Percentiles rank a stretch among this genome's conserved stretches.
Evolutionary conservation across 2,888 invertebrate genomes (phyloP).

Genomic region (Mamestra brassicae): DNA sequence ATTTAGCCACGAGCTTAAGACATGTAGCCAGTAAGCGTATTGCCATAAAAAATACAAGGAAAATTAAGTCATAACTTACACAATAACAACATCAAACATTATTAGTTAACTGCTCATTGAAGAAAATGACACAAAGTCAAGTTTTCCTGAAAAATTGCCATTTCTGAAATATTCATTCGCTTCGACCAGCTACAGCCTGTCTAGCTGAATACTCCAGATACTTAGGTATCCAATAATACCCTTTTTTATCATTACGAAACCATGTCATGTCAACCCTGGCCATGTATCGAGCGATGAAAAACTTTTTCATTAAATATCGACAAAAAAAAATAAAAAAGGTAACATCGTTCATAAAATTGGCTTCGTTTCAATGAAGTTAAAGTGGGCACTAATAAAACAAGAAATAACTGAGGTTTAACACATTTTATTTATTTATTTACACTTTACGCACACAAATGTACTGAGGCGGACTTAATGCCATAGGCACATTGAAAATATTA

Average conservation of each 20-base stretch:
- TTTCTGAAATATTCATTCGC: not conserved
- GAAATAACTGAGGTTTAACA: not conserved
- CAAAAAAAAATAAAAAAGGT: slow-evolving; percentile 20
- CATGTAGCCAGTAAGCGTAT: no score
- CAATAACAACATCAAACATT: no score
- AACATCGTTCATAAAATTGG: slow-evolving; percentile 27
- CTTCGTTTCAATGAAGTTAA: slow-evolving; percentile 28
- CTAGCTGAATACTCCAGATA: not conserved
- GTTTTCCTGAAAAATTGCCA: not conserved
- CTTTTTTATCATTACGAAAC: slow-evolving; percentile 34
- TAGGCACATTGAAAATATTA: no score
- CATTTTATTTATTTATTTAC: no score
- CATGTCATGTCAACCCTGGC: slow-evolving; percentile 25
- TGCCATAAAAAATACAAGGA: no score
- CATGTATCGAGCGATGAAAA: slow-evolving; percentile 2
- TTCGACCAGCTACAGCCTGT: not conserved
- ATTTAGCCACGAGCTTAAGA: no score
- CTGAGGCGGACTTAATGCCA: no score
- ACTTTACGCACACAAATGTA: no score
- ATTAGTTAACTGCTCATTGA: not conserved
- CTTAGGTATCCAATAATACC: slow-evolving; percentile 13
- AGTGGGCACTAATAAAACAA: not conserved
- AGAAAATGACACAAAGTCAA: not conserved
- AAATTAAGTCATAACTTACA: no score
- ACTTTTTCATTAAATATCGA: slow-evolving; percentile 32